Evolutionary conservation across 2,797 vertebrate genomes (phyloP), one percentile per base, ranked within the genome.

Genomic region (Hyperoplus immaculatus): DNA sequence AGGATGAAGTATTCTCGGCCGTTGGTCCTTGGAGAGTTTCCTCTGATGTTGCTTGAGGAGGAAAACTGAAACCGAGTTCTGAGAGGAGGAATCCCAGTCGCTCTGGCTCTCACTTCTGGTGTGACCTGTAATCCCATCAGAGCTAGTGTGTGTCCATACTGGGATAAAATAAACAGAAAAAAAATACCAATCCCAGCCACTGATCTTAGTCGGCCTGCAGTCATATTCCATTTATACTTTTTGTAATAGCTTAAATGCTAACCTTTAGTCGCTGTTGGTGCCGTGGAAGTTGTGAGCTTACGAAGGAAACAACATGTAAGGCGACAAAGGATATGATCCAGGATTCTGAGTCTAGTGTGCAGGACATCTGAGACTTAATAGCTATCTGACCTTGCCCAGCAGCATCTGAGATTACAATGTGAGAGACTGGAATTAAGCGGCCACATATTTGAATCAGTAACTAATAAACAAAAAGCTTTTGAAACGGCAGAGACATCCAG

Each of bases 51-150:
- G 78, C 82, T 74, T 14, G 82, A 82, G 76, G 54, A 72, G 77
- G 72, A 89, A 88, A 94, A 93, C 85, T 76, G 70, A 87, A 90
- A 42, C 81, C 60, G 46, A 65, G 83, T 87, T 93, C 90, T 91
- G 84, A 94, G 84, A 94, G 79, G 82, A 56, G 69, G 77, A 72
- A 63, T 57, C 49, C 55, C 13, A 50, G 87, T 92, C 87, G 29
- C 90, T 86, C 77, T 69, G 91, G 83, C 90, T 93, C 91, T 89
- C 85, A 85, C 93, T 90, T 90, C 83, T 90, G 84, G 81, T 88
- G 87, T 88, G 91, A 93, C 90, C 92, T 91, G 89, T 92, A 92
- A 93, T 92, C 91, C 93, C 91, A 90, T 87, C 87, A 89, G 88
- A 82, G 87, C 87, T 76, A 81, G 70, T 78, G 80, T 86, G 80